Evolutionary conservation across 2,113 vertebrate species (phyloP).

Genomic region (Melanotaenia duboulayi): DNA sequence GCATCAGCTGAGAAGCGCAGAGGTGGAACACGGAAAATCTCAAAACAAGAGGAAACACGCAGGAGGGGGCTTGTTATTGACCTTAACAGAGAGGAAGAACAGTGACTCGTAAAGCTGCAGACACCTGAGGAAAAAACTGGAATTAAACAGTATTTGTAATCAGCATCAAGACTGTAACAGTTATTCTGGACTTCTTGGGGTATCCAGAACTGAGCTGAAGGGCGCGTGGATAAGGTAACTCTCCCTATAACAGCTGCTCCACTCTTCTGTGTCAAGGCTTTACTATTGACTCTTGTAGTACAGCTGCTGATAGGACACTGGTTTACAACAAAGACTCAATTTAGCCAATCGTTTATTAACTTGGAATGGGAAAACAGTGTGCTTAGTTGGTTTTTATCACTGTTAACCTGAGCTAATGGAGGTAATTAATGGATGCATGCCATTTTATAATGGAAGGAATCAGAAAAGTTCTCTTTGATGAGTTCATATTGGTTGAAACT

Average conservation of each 20-base stretch:
- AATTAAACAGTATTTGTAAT: not conserved
- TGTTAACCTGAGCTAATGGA: not conserved
- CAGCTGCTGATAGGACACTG: not conserved
- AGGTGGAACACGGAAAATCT: not conserved
- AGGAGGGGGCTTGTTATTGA: not conserved
- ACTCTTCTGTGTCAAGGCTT: not conserved
- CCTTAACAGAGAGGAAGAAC: not conserved
- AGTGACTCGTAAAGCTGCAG: not conserved
- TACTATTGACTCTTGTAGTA: not conserved
- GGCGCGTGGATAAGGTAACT: slow-evolving; percentile 55
- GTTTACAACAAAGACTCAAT: not conserved
- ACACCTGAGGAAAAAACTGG: not conserved
- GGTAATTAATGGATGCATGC: accelerated
- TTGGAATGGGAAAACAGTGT: not conserved
- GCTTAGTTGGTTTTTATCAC: not conserved
- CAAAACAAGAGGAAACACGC: slow-evolving; percentile 36
- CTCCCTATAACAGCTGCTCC: not conserved
- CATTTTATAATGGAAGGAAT: not conserved
- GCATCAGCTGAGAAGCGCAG: slow-evolving; percentile 57
- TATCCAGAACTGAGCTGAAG: not conserved
- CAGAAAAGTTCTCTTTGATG: not conserved
- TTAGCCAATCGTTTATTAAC: slow-evolving; percentile 41
- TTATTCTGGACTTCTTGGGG: not conserved
- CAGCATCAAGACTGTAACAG: not conserved
- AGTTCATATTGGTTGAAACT: not conserved